Evolutionary conservation across 1,140 invertebrate species (phyloP).

Genomic region (Bombus ignitus): DNA sequence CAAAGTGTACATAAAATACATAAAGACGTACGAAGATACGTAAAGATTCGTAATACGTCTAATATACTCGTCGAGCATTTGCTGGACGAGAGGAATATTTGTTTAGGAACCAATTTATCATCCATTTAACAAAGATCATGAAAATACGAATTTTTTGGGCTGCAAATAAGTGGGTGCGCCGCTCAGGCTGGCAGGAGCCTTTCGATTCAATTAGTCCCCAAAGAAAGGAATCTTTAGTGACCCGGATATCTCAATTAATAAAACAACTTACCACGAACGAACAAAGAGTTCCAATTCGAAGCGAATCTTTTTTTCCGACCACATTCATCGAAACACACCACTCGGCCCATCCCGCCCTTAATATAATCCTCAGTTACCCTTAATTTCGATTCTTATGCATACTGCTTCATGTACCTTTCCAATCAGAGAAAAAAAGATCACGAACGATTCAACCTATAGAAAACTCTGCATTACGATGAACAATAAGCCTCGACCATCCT

Average conservation of each 20-base stretch:
- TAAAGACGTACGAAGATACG: too few species aligned
- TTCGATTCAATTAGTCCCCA: constrained; percentile 3
- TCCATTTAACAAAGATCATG: too few species aligned
- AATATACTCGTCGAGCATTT: too few species aligned
- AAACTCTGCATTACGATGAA: background rate
- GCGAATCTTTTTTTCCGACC: background rate
- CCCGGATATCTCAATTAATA: constrained; percentile 6
- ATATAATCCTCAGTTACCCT: background rate
- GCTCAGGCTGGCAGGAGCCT: background rate
- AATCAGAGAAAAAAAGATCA: background rate
- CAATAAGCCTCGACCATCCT: background rate
- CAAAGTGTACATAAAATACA: too few species aligned
- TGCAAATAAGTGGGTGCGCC: too few species aligned
- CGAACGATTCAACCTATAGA: background rate
- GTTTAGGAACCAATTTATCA: too few species aligned
- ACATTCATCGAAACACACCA: background rate
- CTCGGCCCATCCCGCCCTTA: background rate
- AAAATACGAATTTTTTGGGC: too few species aligned
- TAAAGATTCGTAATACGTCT: too few species aligned
- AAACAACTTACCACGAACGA: background rate
- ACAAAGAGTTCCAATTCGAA: background rate
- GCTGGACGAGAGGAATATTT: too few species aligned
- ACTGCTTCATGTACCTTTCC: background rate
- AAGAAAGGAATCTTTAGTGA: background rate
- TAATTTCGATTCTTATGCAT: background rate